These are phyloP conservation scores for Callocephalon fimbriatum DNA, from an alignment of 2,113 vertebrate genomes.

Conservation along the genomic window DNA sequence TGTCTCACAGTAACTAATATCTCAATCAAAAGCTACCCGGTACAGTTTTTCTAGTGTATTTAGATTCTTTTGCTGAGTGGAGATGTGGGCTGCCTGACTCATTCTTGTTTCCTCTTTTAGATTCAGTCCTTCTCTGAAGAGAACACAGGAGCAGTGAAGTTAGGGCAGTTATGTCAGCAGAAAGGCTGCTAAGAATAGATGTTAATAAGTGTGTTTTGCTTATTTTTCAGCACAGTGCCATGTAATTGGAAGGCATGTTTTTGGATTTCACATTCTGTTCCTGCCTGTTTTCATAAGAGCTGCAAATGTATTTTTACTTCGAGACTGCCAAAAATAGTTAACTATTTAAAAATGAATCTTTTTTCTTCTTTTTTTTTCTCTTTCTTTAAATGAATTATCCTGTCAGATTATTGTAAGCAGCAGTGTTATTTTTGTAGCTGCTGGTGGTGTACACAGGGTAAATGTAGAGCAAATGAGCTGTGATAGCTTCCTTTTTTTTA, in stretches of 20 bases:
- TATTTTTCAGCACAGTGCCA: neutral
- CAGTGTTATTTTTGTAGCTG: slow-evolving; percentile 12
- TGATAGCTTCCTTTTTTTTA: neutral
- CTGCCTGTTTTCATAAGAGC: neutral
- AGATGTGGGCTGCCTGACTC: neutral
- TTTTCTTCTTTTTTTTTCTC: neutral
- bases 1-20: neutral
- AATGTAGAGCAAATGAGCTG: neutral
- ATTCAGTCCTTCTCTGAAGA: neutral
- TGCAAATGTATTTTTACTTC: slow-evolving; percentile 34
- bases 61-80: neutral
- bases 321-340: slow-evolving; percentile 10
- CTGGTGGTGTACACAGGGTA: neutral
- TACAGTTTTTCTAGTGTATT: neutral
- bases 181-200: slow-evolving; percentile 33
- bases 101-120: neutral
- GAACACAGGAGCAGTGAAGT: neutral
- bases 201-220: neutral
- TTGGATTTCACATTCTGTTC: slow-evolving; percentile 54
- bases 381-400: neutral
- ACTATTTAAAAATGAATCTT: neutral
- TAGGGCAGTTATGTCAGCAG: neutral
- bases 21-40: neutral
- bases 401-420: neutral
- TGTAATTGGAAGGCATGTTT: neutral